Conservation (phyloP, 2,888 invertebrate species). For the Rapana venosa region DNA sequence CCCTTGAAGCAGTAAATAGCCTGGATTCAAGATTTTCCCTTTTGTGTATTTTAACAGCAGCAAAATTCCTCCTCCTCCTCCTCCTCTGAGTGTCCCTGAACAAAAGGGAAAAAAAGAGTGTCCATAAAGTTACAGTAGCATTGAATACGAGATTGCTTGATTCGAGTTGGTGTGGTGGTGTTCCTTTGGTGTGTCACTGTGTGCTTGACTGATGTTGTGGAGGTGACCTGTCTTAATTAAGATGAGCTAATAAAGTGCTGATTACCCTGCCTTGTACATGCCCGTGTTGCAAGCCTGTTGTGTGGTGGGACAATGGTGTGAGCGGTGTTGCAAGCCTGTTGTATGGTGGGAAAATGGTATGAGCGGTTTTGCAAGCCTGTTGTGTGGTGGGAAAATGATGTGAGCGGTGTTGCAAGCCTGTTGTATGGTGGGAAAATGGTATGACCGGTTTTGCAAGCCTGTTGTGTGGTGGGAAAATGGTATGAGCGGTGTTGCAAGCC, state of each 20-base stretch:
- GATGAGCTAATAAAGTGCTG: background rate
- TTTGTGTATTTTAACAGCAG: too few relatives aligned
- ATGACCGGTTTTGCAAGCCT: background rate
- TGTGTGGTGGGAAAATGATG: background rate
- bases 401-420: background rate
- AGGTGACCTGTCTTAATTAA: background rate
- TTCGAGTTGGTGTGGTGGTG: constrained; percentile 1
- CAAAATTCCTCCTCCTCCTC: too few relatives aligned
- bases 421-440: background rate
- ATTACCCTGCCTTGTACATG: background rate
- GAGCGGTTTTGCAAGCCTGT: background rate
- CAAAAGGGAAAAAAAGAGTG: background rate
- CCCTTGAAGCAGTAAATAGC: too few relatives aligned
- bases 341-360: background rate
- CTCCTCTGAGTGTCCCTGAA: too few relatives aligned
- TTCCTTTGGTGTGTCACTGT: background rate
- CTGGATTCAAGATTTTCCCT: too few relatives aligned
- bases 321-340: background rate
- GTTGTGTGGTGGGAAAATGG: background rate
- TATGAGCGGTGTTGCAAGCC: background rate
- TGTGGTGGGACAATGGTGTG: background rate
- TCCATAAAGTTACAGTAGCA: background rate
- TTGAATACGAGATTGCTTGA: background rate
- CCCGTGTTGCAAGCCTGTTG: background rate
- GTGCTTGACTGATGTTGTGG: background rate